These are phyloP conservation scores for Acanthiza pusilla DNA, from an alignment of 2,797 vertebrate genomes.

Conservation along the genomic window DNA sequence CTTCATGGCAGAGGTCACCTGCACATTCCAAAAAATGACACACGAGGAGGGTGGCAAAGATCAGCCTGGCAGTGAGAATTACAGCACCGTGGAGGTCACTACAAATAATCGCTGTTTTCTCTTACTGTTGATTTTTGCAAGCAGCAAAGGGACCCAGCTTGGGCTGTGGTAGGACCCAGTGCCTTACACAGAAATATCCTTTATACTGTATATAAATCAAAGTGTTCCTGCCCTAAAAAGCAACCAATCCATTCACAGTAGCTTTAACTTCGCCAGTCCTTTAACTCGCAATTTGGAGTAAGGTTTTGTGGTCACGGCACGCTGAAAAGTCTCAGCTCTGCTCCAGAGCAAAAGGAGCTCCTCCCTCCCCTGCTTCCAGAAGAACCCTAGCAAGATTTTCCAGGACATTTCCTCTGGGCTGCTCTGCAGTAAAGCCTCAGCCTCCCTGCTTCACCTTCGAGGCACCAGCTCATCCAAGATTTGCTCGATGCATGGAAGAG, in stretches of 20 bases:
- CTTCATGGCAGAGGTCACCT: not conserved
- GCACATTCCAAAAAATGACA: not conserved
- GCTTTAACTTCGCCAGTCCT: not conserved
- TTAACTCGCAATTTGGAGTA: not conserved
- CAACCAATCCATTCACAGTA: not conserved
- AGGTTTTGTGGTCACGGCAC: not conserved
- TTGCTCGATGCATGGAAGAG: not conserved
- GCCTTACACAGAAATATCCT: not conserved
- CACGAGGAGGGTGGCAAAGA: not conserved
- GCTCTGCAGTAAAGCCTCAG: not conserved
- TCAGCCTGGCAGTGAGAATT: not conserved
- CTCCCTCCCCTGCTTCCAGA: not conserved
- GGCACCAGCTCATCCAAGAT: not conserved
- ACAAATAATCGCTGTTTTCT: not conserved
- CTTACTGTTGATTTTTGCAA: not conserved
- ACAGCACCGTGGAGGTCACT: not conserved
- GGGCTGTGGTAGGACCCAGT: not conserved
- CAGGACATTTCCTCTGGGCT: not conserved
- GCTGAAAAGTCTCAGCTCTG: not conserved
- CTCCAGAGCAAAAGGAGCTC: not conserved
- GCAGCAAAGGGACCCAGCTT: not conserved
- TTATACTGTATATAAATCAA: not conserved
- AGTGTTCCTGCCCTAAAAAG: not conserved
- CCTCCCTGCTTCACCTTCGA: not conserved
- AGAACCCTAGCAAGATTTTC: not conserved